Evolutionary conservation across 1,140 invertebrate genomes (phyloP).

Genomic region (Phortica variegata): DNA sequence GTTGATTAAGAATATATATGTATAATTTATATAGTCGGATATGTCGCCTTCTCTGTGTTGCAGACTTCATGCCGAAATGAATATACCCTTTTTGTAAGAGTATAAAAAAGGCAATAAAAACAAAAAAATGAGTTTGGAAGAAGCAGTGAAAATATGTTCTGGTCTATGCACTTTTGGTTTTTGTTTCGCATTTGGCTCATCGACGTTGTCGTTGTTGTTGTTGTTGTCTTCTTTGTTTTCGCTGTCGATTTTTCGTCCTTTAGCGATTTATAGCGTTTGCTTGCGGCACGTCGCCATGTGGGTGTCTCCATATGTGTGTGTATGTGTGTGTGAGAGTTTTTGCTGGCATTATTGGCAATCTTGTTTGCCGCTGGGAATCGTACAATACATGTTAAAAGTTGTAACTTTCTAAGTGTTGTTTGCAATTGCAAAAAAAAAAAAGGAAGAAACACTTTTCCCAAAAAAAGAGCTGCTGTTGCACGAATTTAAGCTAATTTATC

Average conservation of each 20-base stretch:
- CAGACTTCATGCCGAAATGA: too few species aligned
- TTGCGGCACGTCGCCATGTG: too few species aligned
- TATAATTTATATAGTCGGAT: too few species aligned
- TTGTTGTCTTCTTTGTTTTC: neutral
- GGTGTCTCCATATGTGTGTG: too few species aligned
- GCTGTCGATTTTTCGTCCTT: neutral
- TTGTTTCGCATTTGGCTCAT: neutral
- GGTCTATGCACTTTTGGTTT: conserved; percentile 1
- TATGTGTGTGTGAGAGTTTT: conserved; percentile 11
- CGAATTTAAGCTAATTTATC: conserved; percentile 32
- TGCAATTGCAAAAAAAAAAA: too few species aligned
- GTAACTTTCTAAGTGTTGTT: too few species aligned
- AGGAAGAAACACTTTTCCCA: too few species aligned
- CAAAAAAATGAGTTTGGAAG: conserved; percentile 2
- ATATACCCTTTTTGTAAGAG: too few species aligned
- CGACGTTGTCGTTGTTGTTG: neutral
- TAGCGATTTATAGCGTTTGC: neutral
- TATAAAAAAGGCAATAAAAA: too few species aligned
- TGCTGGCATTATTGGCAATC: conserved; percentile 32
- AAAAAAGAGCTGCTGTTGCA: too few species aligned
- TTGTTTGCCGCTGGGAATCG: conserved; percentile 19
- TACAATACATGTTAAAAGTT: conserved; percentile 5
- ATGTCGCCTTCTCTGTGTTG: too few species aligned
- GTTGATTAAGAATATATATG: too few species aligned
- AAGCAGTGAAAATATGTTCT: conserved; percentile 30